These are phyloP conservation scores for Trachelus troglodyta DNA, from an alignment of 2,888 invertebrate species.

Conservation along the genomic window DNA sequence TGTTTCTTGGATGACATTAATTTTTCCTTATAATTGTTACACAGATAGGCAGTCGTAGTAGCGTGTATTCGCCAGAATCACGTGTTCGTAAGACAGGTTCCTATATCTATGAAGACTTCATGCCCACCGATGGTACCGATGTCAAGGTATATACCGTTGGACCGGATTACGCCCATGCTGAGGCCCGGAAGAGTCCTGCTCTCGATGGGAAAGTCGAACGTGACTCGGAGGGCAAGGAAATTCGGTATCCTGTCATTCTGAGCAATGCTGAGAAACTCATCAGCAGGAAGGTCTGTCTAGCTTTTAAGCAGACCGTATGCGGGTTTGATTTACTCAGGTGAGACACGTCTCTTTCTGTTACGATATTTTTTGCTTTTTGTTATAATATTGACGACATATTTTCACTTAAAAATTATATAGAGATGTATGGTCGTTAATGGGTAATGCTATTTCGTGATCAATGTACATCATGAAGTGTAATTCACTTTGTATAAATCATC, in stretches of 20 bases:
- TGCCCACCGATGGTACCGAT: conserved; percentile 96
- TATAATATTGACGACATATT: not conserved
- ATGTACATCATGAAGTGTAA: not conserved
- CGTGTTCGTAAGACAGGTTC: conserved; percentile 96
- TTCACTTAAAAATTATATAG: not conserved
- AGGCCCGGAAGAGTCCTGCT: conserved; percentile 98
- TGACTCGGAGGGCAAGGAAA: conserved; percentile 98
- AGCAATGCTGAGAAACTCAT: conserved; percentile 98
- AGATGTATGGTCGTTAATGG: not conserved
- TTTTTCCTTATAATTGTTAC: conserved; percentile 37
- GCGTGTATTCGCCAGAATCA: conserved; percentile 97
- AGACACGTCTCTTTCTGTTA: conserved; percentile 12
- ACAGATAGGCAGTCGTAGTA: conserved; percentile 97
- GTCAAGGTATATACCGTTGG: conserved; percentile 97
- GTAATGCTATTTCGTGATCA: not conserved
- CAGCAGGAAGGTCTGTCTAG: conserved; percentile 95
- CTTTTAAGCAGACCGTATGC: conserved; percentile 98
- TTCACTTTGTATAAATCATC: not conserved
- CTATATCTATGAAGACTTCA: conserved; percentile 99
- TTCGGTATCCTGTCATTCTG: conserved; percentile 97
- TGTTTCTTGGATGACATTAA: not conserved
- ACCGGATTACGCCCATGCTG: conserved; percentile 99
- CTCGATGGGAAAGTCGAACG: conserved; percentile 98
- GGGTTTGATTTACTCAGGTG: conserved; percentile 96
- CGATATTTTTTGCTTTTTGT: not conserved